These are phyloP conservation scores for Centropus unirufus DNA, from an alignment of 2,113 vertebrate genomes.

Conservation along the genomic window DNA sequence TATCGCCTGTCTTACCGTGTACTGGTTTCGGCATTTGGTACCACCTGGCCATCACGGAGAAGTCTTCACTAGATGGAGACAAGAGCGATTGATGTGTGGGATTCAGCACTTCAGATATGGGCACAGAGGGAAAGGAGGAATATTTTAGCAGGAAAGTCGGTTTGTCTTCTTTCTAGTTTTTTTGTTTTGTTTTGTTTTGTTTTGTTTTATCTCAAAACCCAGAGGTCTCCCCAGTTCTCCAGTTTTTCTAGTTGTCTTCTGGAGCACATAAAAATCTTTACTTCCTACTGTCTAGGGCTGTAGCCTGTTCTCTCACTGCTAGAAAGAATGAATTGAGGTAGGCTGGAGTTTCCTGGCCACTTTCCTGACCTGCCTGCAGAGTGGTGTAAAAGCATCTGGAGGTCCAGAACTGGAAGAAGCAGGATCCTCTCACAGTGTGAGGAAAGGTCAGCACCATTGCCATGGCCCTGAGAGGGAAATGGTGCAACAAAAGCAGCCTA, in stretches of 20 bases:
- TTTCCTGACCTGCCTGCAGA: background rate
- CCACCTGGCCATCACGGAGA: background rate
- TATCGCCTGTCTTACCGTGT: background rate
- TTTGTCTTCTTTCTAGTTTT: background rate
- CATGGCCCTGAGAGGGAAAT: background rate
- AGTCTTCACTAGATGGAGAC: background rate
- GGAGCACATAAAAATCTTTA: background rate
- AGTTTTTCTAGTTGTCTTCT: background rate
- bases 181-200: background rate
- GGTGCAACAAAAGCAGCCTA: background rate
- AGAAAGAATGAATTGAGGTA: background rate
- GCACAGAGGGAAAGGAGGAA: background rate
- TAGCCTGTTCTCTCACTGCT: background rate
- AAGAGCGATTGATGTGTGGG: too few relatives aligned
- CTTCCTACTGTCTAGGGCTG: background rate
- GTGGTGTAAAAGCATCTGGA: background rate
- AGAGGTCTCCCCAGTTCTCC: background rate
- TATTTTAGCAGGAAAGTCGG: background rate
- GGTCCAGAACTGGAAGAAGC: background rate
- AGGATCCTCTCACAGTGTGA: background rate
- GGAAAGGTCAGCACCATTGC: background rate
- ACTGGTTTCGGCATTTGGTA: background rate
- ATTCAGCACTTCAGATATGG: background rate
- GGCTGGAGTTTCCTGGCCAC: background rate
- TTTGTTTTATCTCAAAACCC: background rate